Base-by-base conservation (phyloP, 2,888 invertebrate genomes). In the Rhingia campestris region DNA sequence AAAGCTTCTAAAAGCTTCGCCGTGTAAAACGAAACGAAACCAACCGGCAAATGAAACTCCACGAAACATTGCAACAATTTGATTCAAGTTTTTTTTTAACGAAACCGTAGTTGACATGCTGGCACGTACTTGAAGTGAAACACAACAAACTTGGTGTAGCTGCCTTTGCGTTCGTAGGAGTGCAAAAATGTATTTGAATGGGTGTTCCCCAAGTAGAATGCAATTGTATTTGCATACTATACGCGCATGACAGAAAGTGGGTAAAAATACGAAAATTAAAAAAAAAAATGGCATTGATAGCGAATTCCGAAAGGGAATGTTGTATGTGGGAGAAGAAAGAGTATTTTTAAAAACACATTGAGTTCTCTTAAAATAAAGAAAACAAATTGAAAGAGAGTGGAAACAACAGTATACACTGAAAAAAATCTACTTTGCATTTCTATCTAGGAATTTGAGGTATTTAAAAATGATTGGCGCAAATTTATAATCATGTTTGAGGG, bases 41-140 rank as follows among this genome's bases (percentile, higher is more conserved):
- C 64, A 59, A 72, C 53, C 72, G 81, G 76, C 66, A 72, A 53
- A 66, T 64, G 59, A 66, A 76, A 81, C 61, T 66, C 37, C 14
- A 66, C 43, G 37, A 67, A 81, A 59, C 58, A 56, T 81, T 77
- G 77, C 66, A 81, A 81, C 76, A 81, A 81, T 72, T 67, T 76
- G 64, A 49, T 70, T 43, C 32, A 70, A 0, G 41, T 22, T 54
- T 33, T 12, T 41, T 53, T 32, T 53, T 43, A 58, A 69, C 69
- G 69, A 56, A 69, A 47, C 64, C 33, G 33, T 43, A 39, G 22
- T 35, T 43, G 22, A 35, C 14, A 4, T 4, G 22, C 22, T 9
- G 67, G 63, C 6, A 61, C 54, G 35, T 32, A 32, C 45, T 22
- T 12, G 67, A 43, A 73, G 12, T 80, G 61, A 41, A 74, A 80